These are phyloP conservation scores for Sardinella longiceps DNA, from an alignment of 2,797 vertebrate genomes.

Conservation along the genomic window DNA sequence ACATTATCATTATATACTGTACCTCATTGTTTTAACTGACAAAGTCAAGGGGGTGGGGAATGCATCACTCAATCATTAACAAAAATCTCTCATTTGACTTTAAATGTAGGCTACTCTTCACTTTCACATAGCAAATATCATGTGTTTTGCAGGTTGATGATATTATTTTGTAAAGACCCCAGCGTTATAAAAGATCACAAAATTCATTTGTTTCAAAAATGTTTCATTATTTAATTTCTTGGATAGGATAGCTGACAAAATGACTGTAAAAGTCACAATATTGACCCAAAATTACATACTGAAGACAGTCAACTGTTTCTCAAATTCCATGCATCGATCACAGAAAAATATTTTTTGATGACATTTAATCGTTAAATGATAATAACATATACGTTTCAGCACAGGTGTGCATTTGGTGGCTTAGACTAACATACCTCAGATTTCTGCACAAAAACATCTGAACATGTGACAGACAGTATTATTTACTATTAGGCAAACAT, in stretches of 20 bases:
- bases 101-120: background rate
- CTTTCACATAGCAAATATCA: background rate
- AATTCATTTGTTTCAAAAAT: slow-evolving; percentile 14
- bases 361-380: slow-evolving; percentile 8
- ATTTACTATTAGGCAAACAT: background rate
- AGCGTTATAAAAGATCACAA: background rate
- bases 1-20: too few relatives aligned
- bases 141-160: background rate
- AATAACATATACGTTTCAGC: background rate
- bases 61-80: too few relatives aligned
- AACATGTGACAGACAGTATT: slow-evolving; percentile 9
- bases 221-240: slow-evolving; percentile 5
- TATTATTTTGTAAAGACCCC: background rate
- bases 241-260: slow-evolving; percentile 4
- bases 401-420: slow-evolving; percentile 6
- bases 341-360: background rate
- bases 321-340: background rate
- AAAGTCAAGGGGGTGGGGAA: too few relatives aligned
- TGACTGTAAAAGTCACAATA: background rate
- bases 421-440: background rate
- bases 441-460: background rate
- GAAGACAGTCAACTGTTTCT: background rate
- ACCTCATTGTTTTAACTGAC: too few relatives aligned
- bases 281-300: background rate
- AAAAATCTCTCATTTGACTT: too few relatives aligned